phyloP scores from a whole-genome alignment of 2,113 vertebrate genomes.

The Elachura formosa region DNA sequence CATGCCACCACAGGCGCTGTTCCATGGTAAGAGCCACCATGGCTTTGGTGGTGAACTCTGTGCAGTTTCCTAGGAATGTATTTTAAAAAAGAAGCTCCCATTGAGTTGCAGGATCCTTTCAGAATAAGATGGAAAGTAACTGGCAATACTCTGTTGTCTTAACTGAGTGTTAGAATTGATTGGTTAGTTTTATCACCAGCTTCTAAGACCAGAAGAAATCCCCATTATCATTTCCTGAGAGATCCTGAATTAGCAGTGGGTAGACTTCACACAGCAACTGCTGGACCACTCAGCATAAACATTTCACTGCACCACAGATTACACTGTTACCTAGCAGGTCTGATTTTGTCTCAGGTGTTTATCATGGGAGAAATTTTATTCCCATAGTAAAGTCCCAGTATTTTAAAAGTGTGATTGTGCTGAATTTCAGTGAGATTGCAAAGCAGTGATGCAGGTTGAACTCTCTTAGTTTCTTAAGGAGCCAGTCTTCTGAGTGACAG shows the following conservation, averaged over 20 bases:
- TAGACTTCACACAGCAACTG: background rate
- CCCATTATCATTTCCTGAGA: accelerated
- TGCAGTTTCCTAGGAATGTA: background rate
- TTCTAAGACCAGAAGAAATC: background rate
- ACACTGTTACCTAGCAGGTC: background rate
- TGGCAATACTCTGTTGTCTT: background rate
- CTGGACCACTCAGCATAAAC: background rate
- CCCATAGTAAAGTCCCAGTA: background rate
- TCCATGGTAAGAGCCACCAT: slow-evolving; percentile 80
- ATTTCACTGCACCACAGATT: background rate
- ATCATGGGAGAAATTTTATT: background rate
- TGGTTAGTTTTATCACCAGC: background rate
- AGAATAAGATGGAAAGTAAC: background rate
- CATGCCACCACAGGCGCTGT: slow-evolving; percentile 94
- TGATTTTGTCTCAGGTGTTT: background rate
- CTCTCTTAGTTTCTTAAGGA: background rate
- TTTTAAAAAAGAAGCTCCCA: background rate
- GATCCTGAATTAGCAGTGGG: background rate
- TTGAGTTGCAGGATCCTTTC: background rate
- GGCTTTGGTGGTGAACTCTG: background rate
- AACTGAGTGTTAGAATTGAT: background rate
- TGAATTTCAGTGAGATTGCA: background rate
- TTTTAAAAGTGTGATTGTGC: background rate
- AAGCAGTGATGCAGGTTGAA: background rate
- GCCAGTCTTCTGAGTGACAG: background rate